phyloP scores from a whole-genome alignment of 2,113 vertebrate genomes.

The Rhegmatorhina hoffmannsi region DNA sequence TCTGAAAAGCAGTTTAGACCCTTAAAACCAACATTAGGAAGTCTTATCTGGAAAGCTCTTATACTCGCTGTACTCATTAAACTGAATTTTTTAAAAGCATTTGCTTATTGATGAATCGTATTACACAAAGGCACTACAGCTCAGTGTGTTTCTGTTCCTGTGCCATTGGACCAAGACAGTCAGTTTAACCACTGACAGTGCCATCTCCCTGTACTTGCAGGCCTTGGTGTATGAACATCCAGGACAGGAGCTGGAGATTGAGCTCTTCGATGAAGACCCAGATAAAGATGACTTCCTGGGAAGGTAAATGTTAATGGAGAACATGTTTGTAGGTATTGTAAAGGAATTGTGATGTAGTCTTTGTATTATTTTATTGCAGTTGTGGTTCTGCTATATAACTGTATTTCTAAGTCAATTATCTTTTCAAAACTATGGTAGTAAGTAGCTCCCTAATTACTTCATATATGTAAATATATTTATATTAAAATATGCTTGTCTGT shows the following conservation, averaged over 20 bases:
- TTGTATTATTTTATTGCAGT: neutral
- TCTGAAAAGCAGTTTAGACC: neutral
- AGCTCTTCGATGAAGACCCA: slow-evolving; percentile 94
- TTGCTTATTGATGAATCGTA: neutral
- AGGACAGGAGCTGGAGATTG: slow-evolving; percentile 83
- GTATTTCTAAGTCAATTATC: neutral
- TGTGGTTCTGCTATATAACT: neutral
- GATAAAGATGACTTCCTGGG: slow-evolving; percentile 97
- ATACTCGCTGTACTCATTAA: neutral
- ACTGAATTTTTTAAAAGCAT: neutral
- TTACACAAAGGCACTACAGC: neutral
- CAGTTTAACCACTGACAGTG: neutral
- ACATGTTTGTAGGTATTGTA: neutral
- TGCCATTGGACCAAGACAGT: neutral
- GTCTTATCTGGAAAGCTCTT: neutral
- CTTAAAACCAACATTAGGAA: neutral
- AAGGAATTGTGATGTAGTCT: neutral
- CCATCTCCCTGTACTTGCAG: slow-evolving; percentile 65
- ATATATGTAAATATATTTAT: neutral
- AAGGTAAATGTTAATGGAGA: slow-evolving; percentile 74
- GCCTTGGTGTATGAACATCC: slow-evolving; percentile 84
- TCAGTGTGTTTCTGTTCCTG: neutral
- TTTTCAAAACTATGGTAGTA: neutral
- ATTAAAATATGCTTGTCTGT: neutral
- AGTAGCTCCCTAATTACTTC: neutral